Base-by-base conservation (phyloP, 2,888 invertebrate species). In the Drosophila flavopinicola region DNA sequence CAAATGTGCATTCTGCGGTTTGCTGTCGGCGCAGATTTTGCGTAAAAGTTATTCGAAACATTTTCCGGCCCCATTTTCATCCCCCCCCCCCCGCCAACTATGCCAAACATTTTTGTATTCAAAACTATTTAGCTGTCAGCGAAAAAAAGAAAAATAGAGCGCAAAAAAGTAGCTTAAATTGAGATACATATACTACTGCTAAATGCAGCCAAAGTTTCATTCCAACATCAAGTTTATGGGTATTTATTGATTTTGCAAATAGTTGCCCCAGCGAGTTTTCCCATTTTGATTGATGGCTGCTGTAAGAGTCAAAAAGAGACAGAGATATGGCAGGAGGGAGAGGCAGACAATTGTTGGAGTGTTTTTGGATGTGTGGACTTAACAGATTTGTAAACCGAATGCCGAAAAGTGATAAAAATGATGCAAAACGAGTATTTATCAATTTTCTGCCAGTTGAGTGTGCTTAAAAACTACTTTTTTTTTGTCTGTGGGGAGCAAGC, bases 51-150 rank as follows among this genome's bases (percentile, higher is more conserved):
- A 83, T 77, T 52, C 63, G n/a, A 83, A 83, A 83, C 83, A 83
- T 87, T 83, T 69, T 27, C 5, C 17, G 27, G 48, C 47, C 53
- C 65, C n/a, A n/a, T n/a, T n/a, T n/a, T n/a, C n/a, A n/a, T n/a
- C n/a, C n/a, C n/a, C n/a, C n/a, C n/a, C n/a, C n/a, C n/a, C n/a
- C n/a, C n/a, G n/a, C 66, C 45, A 83, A 87, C 84, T 84, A 88
- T 86, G 71, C 56, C 72, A 79, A 75, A 84, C 85, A 85, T 87
- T 82, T 82, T 77, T 64, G 87, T 77, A 84, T 72, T 76, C 67
- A 61, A 80, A 80, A 85, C 85, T 85, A 70, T 86, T 76, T 86
- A 67, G 78, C 80, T 80, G 87, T 80, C 87, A 84, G 80, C 78
- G 66, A 53, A 27, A 17, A 13, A 20, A 33, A 24, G n/a, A 39